Base-by-base conservation (phyloP, 2,113 vertebrate species). In the Apteryx mantelli region DNA sequence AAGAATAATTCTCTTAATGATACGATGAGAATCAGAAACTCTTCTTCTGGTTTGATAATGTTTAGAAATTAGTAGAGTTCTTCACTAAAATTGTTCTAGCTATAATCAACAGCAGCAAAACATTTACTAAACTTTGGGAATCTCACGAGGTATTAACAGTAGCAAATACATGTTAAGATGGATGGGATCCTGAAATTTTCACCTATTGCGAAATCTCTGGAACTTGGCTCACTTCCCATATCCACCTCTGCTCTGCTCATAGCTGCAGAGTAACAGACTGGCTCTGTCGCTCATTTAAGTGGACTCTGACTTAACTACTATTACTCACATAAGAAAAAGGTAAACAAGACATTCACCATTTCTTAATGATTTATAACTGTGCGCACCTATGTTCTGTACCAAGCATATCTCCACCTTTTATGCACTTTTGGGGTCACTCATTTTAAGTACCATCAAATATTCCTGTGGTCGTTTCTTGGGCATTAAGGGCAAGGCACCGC, bases 51-150 rank as follows among this genome's bases (percentile, higher is more conserved):
- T 84, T 94, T 81, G 86, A 91, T 78, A 78, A 74, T 34, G 7
- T 95, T 91, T 91, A 78, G 91, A 88, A 95, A 87, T 83, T 30
- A 92, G 69, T 93, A 92, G 84, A 96, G 75, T 84, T 92, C 91
- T 84, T 92, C 91, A 89, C 64, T 94, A 86, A 73, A 95, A 97
- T 92, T 91, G 9, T 81, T 91, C 91, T 91, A 95, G 44, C 70
- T 88, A 66, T 91, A 96, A 92, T 91, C 78, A 68, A 93, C 64
- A 95, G 73, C n/a, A 92, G 40, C 66, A 81, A 91, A 93, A 56
- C 50, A 88, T 60, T 69, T 63, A 71, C 11, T 86, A 89, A 89
- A 85, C 32, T 73, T 85, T 91, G 36, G 63, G 48, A 76, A 78
- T 64, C 36, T 12, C 40, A 58, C 17, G 40, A 63, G 40, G 63